These are phyloP conservation scores for Tetrapedia diversipes DNA, from an alignment of 2,888 invertebrate genomes.

Conservation along the genomic window DNA sequence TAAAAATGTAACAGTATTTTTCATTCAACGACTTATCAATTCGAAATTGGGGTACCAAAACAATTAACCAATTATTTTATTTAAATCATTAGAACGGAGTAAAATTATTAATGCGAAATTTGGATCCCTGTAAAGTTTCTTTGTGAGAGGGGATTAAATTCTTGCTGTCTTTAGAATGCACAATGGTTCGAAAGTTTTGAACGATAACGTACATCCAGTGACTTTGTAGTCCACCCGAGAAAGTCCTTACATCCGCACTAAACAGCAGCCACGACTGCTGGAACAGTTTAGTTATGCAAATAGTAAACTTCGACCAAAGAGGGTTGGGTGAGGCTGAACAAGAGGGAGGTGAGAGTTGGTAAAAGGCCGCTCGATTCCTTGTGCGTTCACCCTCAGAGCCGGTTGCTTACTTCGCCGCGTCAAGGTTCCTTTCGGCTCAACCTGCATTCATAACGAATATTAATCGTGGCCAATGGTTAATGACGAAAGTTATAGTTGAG, in stretches of 20 bases:
- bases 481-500: conserved; percentile 19
- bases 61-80: too few relatives aligned
- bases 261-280: conserved; percentile 51
- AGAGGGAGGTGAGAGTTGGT: conserved; percentile 30
- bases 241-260: conserved; percentile 58
- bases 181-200: too few relatives aligned
- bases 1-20: too few relatives aligned
- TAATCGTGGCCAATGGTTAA: conserved; percentile 43
- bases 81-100: too few relatives aligned
- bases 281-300: conserved; percentile 70
- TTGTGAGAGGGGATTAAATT: too few relatives aligned
- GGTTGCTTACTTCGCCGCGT: conserved; percentile 14
- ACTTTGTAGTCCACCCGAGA: conserved; percentile 49
- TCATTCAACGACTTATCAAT: too few relatives aligned
- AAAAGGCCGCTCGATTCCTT: conserved; percentile 54
- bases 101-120: too few relatives aligned
- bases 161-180: too few relatives aligned
- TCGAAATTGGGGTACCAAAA: too few relatives aligned
- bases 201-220: conserved; percentile 34
- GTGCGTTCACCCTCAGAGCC: conserved; percentile 20
- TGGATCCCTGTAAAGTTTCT: too few relatives aligned
- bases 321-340: background rate
- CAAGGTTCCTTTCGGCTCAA: conserved; percentile 30
- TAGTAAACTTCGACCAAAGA: conserved; percentile 59
- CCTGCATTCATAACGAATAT: conserved; percentile 44